phyloP scores from a whole-genome alignment of 2,888 invertebrate genomes.

The Conops quadrifasciatus region DNA sequence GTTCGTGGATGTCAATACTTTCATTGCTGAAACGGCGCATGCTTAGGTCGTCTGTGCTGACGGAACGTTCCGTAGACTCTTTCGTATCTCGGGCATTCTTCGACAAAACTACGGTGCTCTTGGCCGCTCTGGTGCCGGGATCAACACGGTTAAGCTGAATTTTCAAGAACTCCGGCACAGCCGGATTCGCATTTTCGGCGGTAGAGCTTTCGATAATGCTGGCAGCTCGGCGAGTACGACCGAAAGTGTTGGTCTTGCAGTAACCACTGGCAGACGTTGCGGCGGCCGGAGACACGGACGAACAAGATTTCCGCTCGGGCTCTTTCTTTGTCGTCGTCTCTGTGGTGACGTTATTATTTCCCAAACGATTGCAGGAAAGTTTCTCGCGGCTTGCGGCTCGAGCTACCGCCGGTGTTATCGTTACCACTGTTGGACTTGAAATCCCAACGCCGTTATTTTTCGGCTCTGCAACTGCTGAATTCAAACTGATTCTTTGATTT shows the following conservation, averaged over 20 bases:
- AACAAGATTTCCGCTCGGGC: conserved; percentile 9
- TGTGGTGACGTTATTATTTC: not conserved
- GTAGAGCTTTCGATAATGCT: conserved; percentile 46
- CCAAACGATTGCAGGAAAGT: no score
- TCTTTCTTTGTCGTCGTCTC: not conserved
- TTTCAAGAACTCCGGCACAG: conserved; percentile 74
- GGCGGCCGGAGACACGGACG: conserved; percentile 23
- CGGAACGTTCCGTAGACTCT: not conserved
- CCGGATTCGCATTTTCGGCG: conserved; percentile 38
- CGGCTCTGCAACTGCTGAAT: conserved; percentile 33
- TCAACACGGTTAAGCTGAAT: conserved; percentile 78
- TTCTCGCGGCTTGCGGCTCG: not conserved
- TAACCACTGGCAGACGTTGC: conserved; percentile 35
- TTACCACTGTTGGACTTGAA: conserved; percentile 33
- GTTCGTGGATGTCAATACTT: conserved; percentile 63
- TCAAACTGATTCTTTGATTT: not conserved
- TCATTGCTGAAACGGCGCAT: conserved; percentile 65
- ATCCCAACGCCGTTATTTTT: conserved; percentile 39
- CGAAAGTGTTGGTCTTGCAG: conserved; percentile 44
- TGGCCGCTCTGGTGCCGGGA: conserved; percentile 66
- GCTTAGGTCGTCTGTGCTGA: conserved; percentile 56
- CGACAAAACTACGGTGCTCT: conserved; percentile 73
- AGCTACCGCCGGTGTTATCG: not conserved
- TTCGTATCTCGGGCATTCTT: conserved; percentile 65
- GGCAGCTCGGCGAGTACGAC: conserved; percentile 51